Conservation (phyloP, 2,888 invertebrate genomes). For the Leucoptera coffeella region DNA sequence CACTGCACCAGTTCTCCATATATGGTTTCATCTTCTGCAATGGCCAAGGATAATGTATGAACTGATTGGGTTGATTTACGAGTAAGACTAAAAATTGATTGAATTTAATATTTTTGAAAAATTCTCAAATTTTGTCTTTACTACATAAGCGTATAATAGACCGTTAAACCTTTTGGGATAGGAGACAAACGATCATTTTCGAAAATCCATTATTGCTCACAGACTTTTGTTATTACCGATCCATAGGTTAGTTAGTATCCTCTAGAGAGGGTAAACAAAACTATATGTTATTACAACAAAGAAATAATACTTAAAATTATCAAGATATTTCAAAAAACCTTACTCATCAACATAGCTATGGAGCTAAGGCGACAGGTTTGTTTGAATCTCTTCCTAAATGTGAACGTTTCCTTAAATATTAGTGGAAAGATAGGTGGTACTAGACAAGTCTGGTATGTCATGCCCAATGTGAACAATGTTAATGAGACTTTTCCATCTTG, state of each 20-base stretch:
- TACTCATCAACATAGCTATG: constrained; percentile 36
- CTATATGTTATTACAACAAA: background rate
- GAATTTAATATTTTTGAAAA: too few species aligned
- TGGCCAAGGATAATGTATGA: too few species aligned
- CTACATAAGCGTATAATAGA: too few species aligned
- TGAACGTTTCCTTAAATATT: constrained; percentile 63
- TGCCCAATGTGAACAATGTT: constrained; percentile 62
- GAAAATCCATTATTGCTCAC: background rate
- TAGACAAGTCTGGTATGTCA: constrained; percentile 61
- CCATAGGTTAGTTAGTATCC: too few species aligned
- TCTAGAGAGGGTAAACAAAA: too few species aligned
- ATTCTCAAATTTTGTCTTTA: too few species aligned
- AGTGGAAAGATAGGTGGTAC: constrained; percentile 67
- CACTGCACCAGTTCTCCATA: constrained; percentile 63
- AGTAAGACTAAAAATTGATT: too few species aligned
- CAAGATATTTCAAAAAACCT: constrained; percentile 10
- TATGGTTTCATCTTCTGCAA: constrained; percentile 52
- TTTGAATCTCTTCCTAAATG: constrained; percentile 47
- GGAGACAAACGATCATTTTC: too few species aligned
- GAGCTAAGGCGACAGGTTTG: constrained; percentile 34
- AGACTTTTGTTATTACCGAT: background rate
- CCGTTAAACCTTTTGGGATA: too few species aligned
- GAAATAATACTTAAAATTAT: background rate
- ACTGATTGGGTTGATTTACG: too few species aligned
- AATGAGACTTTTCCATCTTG: constrained; percentile 71